phyloP scores from a whole-genome alignment of 2,113 vertebrate genomes.

The Cebus imitator region DNA sequence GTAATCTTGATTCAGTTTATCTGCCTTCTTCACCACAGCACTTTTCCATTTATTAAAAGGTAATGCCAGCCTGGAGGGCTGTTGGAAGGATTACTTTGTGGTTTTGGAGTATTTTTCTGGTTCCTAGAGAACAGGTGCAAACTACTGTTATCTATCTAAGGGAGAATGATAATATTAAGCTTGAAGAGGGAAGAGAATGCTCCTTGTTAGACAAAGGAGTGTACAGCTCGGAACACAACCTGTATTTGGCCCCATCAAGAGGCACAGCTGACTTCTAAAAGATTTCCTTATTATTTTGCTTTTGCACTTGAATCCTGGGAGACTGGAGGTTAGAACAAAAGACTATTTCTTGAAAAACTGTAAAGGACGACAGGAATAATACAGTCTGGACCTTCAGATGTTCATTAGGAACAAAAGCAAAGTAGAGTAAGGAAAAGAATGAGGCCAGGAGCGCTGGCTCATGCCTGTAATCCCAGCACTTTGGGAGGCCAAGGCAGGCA shows the following conservation, averaged over 20 bases:
- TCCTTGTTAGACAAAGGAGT: not conserved
- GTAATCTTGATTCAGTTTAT: conserved; percentile 34
- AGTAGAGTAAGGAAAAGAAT: not conserved
- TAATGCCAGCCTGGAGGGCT: not conserved
- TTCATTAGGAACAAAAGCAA: conserved; percentile 13
- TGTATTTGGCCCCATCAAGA: not conserved
- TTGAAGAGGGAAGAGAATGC: not conserved
- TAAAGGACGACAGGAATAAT: not conserved
- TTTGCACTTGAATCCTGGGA: not conserved
- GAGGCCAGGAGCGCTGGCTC: too few species aligned
- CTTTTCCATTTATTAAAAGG: conserved; percentile 36
- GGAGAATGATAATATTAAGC: not conserved
- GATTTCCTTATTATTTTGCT: not conserved
- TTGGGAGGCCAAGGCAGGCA: too few species aligned
- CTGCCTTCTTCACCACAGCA: not conserved
- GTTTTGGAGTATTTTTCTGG: conserved; percentile 41
- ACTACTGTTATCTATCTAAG: conserved; percentile 16
- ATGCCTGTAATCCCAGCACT: too few species aligned
- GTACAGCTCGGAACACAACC: not conserved
- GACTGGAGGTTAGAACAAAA: conserved; percentile 26
- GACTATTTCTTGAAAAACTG: not conserved
- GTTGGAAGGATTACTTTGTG: conserved; percentile 44
- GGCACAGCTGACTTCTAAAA: conserved; percentile 8
- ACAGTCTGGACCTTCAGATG: not conserved
- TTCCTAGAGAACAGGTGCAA: conserved; percentile 59